Conservation (phyloP, 92 coral and sea anemone genomes). For the Montipora capitata region DNA sequence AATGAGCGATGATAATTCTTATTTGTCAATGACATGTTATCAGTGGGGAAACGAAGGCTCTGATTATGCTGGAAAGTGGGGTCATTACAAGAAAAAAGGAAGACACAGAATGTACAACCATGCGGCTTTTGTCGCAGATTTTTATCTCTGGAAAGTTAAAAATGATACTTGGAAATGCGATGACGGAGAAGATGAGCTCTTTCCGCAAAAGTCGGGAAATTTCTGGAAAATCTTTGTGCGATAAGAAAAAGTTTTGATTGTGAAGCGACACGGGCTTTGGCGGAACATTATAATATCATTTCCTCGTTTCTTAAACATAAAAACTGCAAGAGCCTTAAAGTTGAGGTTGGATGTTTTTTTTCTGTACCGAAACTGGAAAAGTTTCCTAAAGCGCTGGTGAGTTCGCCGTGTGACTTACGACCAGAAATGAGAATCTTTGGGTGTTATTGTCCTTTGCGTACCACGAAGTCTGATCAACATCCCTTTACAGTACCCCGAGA, state of each 20-base stretch:
- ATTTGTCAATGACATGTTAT: conserved; percentile 19
- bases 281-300: no score
- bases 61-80: conserved; percentile 34
- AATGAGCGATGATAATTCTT: conserved; percentile 48
- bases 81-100: not conserved
- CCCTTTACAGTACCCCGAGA: no score
- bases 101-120: conserved; percentile 45
- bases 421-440: no score
- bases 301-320: no score
- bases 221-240: conserved; percentile 70
- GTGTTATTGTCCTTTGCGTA: no score
- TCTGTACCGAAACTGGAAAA: no score
- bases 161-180: conserved; percentile 52
- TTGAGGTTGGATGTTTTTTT: no score
- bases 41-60: conserved; percentile 40
- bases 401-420: no score
- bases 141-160: conserved; percentile 36
- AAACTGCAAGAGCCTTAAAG: no score
- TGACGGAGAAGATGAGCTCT: not conserved
- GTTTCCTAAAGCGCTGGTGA: no score
- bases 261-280: no score
- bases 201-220: conserved; percentile 8
- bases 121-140: conserved; percentile 9
- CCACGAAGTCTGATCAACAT: no score
- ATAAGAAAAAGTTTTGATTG: not conserved